Base-by-base conservation (phyloP, 2,888 invertebrate species). In the Elysia crispata region DNA sequence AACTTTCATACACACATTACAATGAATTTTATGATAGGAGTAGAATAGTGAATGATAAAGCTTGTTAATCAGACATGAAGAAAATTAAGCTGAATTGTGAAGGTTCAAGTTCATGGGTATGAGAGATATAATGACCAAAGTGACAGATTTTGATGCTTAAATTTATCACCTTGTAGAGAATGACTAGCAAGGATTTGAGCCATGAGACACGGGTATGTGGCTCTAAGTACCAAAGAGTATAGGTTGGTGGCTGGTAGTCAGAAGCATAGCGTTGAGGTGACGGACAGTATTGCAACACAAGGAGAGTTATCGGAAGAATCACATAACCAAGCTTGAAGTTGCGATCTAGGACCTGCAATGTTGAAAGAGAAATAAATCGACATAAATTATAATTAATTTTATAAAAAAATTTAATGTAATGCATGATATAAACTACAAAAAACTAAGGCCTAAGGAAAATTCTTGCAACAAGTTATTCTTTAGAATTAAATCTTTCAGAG, bases 261-360 rank as follows among this genome's bases (percentile, higher is more conserved):
- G 93, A 93, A 76, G 93, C 93, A 84, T 93, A 93, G 76, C 93
- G 95, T 87, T 93, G 95, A 0, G 96, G 96, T 83, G 96, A 96
- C 0, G 97, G 96, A 76, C 96, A 95, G 91, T 96, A 97, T 85
- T 96, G 95, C 76, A 97, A 94, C 76, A 97, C 94, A 57, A 93
- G 94, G 79, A 98, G 92, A 0, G 97, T 95, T 0, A 97, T 96
- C 11, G 97, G 96, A 8, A 98, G 94, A 76, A 99, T 94, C 81
- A 95, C 94, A 86, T 96, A 96, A 0, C 98, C 98, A 94, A 99
- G 97, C 83, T 96, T 93, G 91, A 98, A 97, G 93, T 99, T 99
- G 91, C 97, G 97, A 92, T 99, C 99, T 89, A 99, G 91, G 18
- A 99, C 92, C 91, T 93, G 87, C 8, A 82, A 72, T 15, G 62